Conservation (phyloP, 1,140 invertebrate genomes). For the Aricia agestis region DNA sequence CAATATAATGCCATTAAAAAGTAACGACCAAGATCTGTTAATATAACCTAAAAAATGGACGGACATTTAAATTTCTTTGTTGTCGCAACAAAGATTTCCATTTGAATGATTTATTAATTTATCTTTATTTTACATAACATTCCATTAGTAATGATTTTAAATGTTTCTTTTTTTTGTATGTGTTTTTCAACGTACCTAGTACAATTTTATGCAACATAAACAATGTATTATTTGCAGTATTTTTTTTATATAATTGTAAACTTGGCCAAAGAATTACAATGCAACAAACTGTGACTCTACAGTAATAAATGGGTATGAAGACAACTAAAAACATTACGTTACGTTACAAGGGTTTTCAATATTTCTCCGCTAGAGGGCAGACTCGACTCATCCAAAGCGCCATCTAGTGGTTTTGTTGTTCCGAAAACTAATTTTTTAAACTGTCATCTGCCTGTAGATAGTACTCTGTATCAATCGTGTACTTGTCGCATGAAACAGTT, state of each 20-base stretch:
- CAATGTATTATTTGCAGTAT: not conserved
- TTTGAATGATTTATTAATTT: slow-evolving; percentile 7
- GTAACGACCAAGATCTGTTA: not conserved
- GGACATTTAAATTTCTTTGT: slow-evolving; percentile 6
- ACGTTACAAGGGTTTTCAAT: too few relatives aligned
- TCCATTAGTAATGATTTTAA: not conserved
- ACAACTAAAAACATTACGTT: too few relatives aligned
- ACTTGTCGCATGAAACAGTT: too few relatives aligned
- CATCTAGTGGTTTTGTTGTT: too few relatives aligned
- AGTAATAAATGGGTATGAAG: not conserved
- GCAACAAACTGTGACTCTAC: not conserved
- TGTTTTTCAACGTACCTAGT: too few relatives aligned
- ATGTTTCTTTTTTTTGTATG: not conserved
- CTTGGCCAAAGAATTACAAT: not conserved
- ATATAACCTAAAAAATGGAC: not conserved
- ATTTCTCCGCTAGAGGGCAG: too few relatives aligned
- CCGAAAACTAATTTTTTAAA: too few relatives aligned
- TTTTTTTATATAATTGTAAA: not conserved
- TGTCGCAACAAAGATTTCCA: not conserved
- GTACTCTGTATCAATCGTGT: too few relatives aligned
- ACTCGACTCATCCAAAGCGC: too few relatives aligned
- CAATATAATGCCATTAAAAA: not conserved
- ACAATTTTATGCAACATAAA: not conserved
- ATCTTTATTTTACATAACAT: not conserved
- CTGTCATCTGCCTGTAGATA: too few relatives aligned